Base-by-base conservation (phyloP, 2,888 invertebrate genomes). In the Timema podura region DNA sequence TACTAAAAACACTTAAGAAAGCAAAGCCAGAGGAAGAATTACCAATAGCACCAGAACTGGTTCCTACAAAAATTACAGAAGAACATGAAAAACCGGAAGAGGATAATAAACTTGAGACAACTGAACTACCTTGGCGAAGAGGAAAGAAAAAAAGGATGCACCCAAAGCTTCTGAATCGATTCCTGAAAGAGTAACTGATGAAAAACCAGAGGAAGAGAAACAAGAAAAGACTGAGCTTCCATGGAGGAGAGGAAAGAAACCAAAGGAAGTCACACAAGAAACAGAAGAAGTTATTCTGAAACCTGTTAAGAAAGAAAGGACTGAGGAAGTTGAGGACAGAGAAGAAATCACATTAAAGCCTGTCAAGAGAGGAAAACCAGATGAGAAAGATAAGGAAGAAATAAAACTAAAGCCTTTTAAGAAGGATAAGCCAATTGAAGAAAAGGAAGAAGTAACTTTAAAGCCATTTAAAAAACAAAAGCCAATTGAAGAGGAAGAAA, bases 1-100 rank as follows among this genome's bases (percentile, higher is more conserved):
- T 78, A 65, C 79, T 80, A 44, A 83, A 79, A 83, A 86, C 84
- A 77, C 84, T 84, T 6, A 85, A 84, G 77, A 75, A 84, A 7
- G 75, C 83, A 0, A 84, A 85, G 73, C 83, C 83, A 30, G 74
- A 6, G 1, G 57, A 57, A 57, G 30, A n/a, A n/a, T n/a, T n/a
- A n/a, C n/a, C n/a, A n/a, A 49, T 10, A 11, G 49, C 49, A 49
- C 49, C 49, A 10, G 49, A 49, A 9, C 49, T 49, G 9, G 49
- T 64, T 13, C 64, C 11, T 10, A 49, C 30, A 68, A 78, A 77
- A 76, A 66, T 64, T 49, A 67, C 70, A 71, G 79, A 79, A 72
- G 78, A 80, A 70, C 80, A 81, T 73, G 75, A 76, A 57, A 74
- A 75, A 48, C 30, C 70, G 16, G 72, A 69, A 71, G 70, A 51